These are phyloP conservation scores for Brachirus orientalis DNA, from an alignment of 2,113 vertebrate species.

Conservation along the genomic window DNA sequence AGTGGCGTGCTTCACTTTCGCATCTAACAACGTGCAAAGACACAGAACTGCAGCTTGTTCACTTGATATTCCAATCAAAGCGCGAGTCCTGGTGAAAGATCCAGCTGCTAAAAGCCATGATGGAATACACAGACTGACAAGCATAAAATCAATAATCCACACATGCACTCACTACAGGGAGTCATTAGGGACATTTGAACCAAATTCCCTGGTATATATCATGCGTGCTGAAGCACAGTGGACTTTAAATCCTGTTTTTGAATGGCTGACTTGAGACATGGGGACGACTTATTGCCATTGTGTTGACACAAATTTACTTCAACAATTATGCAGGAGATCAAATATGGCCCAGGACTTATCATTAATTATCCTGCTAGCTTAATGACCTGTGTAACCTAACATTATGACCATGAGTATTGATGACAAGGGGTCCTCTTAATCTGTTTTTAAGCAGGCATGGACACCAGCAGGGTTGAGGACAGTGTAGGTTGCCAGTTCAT, in stretches of 20 bases:
- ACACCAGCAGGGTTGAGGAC: background rate
- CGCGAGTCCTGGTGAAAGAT: constrained; percentile 23
- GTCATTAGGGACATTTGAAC: constrained; percentile 68
- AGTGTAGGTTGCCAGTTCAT: too few relatives aligned
- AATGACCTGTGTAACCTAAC: constrained; percentile 69
- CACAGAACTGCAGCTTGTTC: background rate
- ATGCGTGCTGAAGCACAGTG: constrained; percentile 69
- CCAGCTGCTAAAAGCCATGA: constrained; percentile 29
- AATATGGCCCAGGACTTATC: constrained; percentile 52
- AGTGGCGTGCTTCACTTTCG: background rate
- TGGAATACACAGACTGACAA: constrained; percentile 37
- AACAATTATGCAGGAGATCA: constrained; percentile 61
- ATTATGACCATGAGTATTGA: constrained; percentile 54
- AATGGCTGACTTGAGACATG: constrained; percentile 62
- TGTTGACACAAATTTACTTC: constrained; percentile 63
- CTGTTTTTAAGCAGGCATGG: constrained; percentile 22
- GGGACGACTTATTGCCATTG: constrained; percentile 54
- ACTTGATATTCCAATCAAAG: constrained; percentile 37
- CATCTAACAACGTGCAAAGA: background rate
- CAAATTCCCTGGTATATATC: constrained; percentile 69
- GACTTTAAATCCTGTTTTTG: constrained; percentile 72
- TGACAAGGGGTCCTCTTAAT: constrained; percentile 37
- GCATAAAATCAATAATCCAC: constrained; percentile 66
- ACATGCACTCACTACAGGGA: constrained; percentile 52
- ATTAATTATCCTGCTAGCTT: constrained; percentile 55